phyloP scores from a whole-genome alignment of 92 coral and sea anemone species.

The Montipora capitata region DNA sequence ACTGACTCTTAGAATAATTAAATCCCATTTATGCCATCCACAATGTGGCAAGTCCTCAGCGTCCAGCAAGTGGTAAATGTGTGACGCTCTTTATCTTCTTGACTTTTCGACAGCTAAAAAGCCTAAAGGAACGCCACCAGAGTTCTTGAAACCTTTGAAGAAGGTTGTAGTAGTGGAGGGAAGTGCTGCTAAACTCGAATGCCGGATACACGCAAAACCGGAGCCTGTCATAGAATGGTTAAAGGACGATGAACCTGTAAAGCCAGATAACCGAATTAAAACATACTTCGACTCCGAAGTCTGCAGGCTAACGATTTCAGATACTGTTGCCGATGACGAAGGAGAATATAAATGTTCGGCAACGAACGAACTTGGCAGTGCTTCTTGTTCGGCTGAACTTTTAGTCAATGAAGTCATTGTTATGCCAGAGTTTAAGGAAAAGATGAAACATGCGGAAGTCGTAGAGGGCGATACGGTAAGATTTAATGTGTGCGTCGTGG shows the following conservation, averaged over 20 bases:
- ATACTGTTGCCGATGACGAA: constrained; percentile 77
- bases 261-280: constrained; percentile 54
- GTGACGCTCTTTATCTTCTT: neutral
- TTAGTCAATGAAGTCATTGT: constrained; percentile 70
- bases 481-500: constrained; percentile 82
- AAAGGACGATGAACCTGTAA: constrained; percentile 83
- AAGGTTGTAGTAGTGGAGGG: constrained; percentile 85
- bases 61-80: neutral
- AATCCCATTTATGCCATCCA: too few species aligned
- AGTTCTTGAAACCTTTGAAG: constrained; percentile 76
- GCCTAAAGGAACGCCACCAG: constrained; percentile 92
- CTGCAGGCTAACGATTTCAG: constrained; percentile 79
- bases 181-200: constrained; percentile 78
- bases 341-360: constrained; percentile 91
- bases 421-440: constrained; percentile 90
- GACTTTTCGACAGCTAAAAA: constrained; percentile 73
- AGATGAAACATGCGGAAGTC: constrained; percentile 75
- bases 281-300: constrained; percentile 83
- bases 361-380: constrained; percentile 81
- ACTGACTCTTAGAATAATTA: too few species aligned
- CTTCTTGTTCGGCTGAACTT: constrained; percentile 79
- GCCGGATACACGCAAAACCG: constrained; percentile 86
- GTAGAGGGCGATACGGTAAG: constrained; percentile 80
- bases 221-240: constrained; percentile 88
- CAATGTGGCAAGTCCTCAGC: neutral